Evolutionary conservation across 2,113 vertebrate genomes (phyloP), one percentile per base, ranked within the genome.

Genomic region (Lophura nycthemera): DNA sequence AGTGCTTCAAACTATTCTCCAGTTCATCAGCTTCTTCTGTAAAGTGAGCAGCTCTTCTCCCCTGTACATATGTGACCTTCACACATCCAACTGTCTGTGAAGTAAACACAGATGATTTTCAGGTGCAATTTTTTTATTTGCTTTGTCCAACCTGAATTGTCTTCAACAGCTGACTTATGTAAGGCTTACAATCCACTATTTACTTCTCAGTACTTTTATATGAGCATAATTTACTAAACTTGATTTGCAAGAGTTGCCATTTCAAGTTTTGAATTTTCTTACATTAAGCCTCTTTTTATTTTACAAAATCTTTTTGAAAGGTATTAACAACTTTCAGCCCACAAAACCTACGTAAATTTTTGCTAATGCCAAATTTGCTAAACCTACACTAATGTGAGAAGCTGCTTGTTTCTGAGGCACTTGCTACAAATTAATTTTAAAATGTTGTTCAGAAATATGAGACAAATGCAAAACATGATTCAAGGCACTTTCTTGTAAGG

Each of bases 331-430:
- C 42, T 11, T 70, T 90, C 89, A 95, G 65, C 90, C 83, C 83
- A 92, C 93, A 94, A 90, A 81, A 88, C 77, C 60, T 88, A 89
- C 71, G 82, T 92, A 89, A 93, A 64, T 71, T 85, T 96, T 88
- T 93, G 25, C 87, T 91, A 88, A 78, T 89, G 89, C 88, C 90
- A 86, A 82, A 94, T 96, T 91, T 88, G 45, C 95, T 88, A 91
- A 85, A 72, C 38, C 67, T 90, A 89, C 52, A 10, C 89, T 86
- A 64, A 50, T 72, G 50, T 81, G 85, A 93, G 82, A 74, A 88
- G 64, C 83, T 94, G 54, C 83, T 94, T 80, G 70, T 83, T 94
- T 83, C 80, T 89, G 76, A 88, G 81, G 86, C 86, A 91, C 70
- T 72, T 95, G 89, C 66, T 95, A 36, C 56, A 82, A 87, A 95